Evolutionary conservation across 2,113 vertebrate species (phyloP).

Genomic region (Scopus umbretta): DNA sequence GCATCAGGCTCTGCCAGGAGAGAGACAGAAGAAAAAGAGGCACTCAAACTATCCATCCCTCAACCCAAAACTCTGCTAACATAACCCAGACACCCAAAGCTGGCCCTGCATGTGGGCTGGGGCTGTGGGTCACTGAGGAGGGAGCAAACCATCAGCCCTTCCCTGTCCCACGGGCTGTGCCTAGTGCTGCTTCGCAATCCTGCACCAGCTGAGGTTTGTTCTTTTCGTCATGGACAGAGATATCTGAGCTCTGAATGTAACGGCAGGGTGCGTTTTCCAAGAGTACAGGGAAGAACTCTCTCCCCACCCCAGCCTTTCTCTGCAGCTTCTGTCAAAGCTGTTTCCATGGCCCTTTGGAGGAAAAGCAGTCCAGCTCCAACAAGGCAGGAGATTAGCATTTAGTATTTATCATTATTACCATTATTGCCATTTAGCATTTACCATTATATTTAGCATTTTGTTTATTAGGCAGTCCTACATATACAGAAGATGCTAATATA

Average conservation of each 20-base stretch:
- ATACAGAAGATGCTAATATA: background rate
- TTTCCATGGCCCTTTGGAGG: background rate
- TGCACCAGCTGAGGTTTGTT: background rate
- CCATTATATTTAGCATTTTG: background rate
- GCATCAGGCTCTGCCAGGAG: background rate
- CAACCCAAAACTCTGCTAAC: background rate
- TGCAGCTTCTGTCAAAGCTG: background rate
- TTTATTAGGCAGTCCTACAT: background rate
- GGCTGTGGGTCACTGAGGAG: background rate
- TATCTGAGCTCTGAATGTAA: background rate
- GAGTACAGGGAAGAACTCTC: background rate
- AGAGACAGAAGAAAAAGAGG: background rate
- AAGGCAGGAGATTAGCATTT: background rate
- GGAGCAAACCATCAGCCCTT: too few species aligned
- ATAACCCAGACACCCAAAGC: background rate
- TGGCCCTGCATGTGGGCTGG: background rate
- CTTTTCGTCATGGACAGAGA: background rate
- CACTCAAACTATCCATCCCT: background rate
- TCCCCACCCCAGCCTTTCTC: background rate
- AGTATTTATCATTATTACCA: background rate
- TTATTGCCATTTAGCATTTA: background rate
- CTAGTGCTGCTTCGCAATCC: background rate
- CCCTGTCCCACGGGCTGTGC: background rate
- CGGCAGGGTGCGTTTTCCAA: background rate
- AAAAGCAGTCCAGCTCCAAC: background rate